A percentile compares a stretch with the other conserved stretches of the same genome.
These are phyloP conservation scores for Trogon surrucura DNA, from an alignment of 2,113 vertebrate genomes.

Conservation along the genomic window DNA sequence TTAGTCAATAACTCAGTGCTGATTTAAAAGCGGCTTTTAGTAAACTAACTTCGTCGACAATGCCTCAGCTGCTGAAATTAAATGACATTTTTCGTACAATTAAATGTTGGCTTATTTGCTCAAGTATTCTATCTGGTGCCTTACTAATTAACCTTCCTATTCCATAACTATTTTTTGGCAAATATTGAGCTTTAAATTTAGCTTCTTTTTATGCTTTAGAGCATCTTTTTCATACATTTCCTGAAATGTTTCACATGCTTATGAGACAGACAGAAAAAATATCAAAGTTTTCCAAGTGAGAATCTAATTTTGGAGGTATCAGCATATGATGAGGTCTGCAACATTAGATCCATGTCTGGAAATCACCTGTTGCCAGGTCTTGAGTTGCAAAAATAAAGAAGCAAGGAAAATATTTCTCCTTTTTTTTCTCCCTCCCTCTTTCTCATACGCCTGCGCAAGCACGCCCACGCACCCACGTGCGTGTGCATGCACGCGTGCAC, in stretches of 20 bases:
- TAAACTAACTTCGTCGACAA: not conserved
- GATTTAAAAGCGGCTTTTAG: not conserved
- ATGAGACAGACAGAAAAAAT: not conserved
- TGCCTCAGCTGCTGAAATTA: not conserved
- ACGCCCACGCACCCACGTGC: not conserved
- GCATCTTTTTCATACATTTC: not conserved
- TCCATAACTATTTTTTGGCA: fast-evolving
- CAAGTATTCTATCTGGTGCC: not conserved
- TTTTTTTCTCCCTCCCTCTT: not conserved
- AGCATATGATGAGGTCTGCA: not conserved
- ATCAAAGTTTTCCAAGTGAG: not conserved
- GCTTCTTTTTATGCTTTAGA: not conserved
- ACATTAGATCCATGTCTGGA: not conserved
- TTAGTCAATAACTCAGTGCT: not conserved
- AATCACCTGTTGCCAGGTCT: not conserved
- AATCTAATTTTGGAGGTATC: not conserved
- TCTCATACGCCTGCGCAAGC: not conserved
- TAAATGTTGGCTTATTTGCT: not conserved
- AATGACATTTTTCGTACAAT: not conserved
- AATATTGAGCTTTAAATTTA: not conserved
- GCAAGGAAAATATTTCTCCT: not conserved
- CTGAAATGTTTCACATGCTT: not conserved
- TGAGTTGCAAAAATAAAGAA: not conserved
- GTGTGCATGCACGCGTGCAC: not conserved
- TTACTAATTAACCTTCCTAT: not conserved